Base-by-base conservation (phyloP, 2,888 invertebrate genomes). In the Plagiodera versicolora region DNA sequence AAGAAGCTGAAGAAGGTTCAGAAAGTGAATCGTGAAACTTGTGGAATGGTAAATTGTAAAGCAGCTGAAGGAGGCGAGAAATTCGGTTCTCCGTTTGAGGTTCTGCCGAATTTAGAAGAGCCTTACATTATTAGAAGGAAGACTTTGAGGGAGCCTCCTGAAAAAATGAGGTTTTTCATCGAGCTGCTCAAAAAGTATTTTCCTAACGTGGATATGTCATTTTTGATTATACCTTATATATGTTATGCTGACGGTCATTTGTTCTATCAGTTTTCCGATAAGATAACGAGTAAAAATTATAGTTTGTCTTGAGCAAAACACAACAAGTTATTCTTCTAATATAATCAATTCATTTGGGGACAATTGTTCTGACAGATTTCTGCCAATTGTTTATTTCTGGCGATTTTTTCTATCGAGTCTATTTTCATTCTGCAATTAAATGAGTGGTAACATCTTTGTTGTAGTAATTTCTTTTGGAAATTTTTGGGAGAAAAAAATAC, bases 181-280 rank as follows among this genome's bases (percentile, higher is more conserved):
- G 74, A 75, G 56, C 62, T 72, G 32, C 56, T 78, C 19, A 63
- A 64, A 1, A 69, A 68, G 30, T 69, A 71, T 57, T 77, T 77
- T 67, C 77, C 76, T 0, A 70, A 70, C 20, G 55, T 67, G 11
- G 70, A 74, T 66, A 60, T 77, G 6, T 71, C 75, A 0, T 56
- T 64, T 48, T 56, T 75, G 56, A 67, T 76, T 24, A 64, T 77
- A 59, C 79, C 79, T 0, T 79, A 75, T 57, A 75, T 74, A 28
- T 77, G 76, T 55, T 79, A 69, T 56, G 69, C 67, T 9, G 72
- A 76, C 49, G 79, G 77, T 1, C 77, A 78, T 49, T 63, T 78
- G 18, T 79, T 75, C 61, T 79, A 78, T 61, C 75, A 72, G 63
- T 77, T 78, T 60, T 58, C 69, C n/a, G 68, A 72, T 32, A 64